A percentile compares a stretch with the other conserved stretches of the same genome.
These are phyloP conservation scores for Polyploca ridens DNA, from an alignment of 2,888 invertebrate species.

Conservation along the genomic window DNA sequence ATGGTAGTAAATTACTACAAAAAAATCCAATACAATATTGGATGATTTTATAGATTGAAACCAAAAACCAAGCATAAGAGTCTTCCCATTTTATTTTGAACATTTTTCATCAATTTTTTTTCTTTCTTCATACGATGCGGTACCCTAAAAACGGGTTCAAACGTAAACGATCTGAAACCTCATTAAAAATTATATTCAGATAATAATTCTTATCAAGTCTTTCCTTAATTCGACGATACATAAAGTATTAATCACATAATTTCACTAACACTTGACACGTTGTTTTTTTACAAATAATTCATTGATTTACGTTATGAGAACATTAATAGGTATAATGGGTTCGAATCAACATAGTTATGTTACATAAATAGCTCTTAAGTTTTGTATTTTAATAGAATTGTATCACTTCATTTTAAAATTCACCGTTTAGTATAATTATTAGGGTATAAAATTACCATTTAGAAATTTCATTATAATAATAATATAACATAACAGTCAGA, in stretches of 20 bases:
- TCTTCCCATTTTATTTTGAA: no score
- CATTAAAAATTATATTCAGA: conserved; percentile 18
- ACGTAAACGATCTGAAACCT: conserved; percentile 23
- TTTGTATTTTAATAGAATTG: conserved; percentile 4
- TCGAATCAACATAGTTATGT: neutral
- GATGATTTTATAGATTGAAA: no score
- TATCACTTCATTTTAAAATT: neutral
- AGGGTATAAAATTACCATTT: neutral
- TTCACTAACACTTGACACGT: conserved; percentile 27
- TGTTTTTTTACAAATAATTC: conserved; percentile 11
- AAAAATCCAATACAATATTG: no score
- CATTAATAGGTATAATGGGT: conserved; percentile 1
- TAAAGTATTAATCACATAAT: conserved; percentile 39
- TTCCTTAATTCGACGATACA: conserved; percentile 24
- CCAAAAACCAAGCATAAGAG: no score
- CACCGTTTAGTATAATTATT: neutral
- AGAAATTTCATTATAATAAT: neutral
- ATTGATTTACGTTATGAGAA: conserved; percentile 10
- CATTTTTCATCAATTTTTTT: no score
- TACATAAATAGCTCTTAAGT: neutral
- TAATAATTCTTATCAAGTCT: conserved; percentile 29
- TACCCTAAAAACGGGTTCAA: conserved; percentile 20
- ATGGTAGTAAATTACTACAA: no score
- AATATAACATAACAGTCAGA: neutral
- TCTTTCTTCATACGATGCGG: conserved; percentile 11